phyloP scores from a whole-genome alignment of 1,140 invertebrate genomes.

The Luehdorfia chinensis region DNA sequence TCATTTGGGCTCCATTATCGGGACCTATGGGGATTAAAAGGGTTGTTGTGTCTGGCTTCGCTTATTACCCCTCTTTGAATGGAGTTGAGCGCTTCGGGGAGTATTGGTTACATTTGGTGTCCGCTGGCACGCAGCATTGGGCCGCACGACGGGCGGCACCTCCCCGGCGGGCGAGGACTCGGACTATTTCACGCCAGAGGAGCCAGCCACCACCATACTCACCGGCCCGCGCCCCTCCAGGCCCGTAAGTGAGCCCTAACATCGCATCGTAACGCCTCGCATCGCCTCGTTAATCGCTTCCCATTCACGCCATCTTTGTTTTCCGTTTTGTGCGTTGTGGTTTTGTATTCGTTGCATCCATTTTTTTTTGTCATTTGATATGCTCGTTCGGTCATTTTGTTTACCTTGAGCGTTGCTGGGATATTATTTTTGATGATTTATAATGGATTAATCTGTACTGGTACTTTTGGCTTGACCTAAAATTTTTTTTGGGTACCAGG shows the following conservation, averaged over 20 bases:
- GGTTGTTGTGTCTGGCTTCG: no score
- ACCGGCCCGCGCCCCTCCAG: constrained; percentile 65
- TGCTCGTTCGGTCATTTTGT: background rate
- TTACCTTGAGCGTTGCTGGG: background rate
- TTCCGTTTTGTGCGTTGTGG: constrained; percentile 3
- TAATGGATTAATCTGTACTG: no score
- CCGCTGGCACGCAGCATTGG: constrained; percentile 34
- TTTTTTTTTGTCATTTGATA: constrained; percentile 8
- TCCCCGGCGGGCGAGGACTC: constrained; percentile 78
- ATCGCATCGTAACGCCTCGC: background rate
- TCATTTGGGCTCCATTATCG: no score
- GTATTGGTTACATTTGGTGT: constrained; percentile 5
- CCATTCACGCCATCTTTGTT: constrained; percentile 5
- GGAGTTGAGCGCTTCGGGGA: background rate
- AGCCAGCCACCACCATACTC: constrained; percentile 80
- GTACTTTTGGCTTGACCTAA: no score
- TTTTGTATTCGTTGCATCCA: constrained; percentile 13
- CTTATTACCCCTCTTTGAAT: no score
- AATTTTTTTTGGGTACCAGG: no score
- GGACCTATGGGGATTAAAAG: no score
- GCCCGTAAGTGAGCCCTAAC: constrained; percentile 38
- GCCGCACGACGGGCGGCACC: constrained; percentile 26
- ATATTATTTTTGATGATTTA: no score
- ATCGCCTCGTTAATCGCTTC: background rate
- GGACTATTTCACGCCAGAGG: constrained; percentile 85